Evolutionary conservation across 2,888 invertebrate genomes (phyloP), one percentile per base, ranked within the genome.

Genomic region (Cheilosia scutellata): DNA sequence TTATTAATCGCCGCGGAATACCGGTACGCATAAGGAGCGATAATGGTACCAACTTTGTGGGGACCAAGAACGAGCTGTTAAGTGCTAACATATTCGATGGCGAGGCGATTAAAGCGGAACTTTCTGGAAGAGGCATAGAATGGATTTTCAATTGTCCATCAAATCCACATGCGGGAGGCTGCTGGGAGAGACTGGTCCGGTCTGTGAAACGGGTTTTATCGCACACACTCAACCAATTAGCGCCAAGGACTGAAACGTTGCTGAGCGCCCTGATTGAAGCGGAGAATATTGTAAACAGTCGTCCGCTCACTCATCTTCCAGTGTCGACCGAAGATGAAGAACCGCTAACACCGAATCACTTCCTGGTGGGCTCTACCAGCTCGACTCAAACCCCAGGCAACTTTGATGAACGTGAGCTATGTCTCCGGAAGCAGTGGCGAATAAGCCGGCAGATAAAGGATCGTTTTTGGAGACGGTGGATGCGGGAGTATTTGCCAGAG

Each of bases 31-130:
- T 80, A 31, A 55, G 44, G 31, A 71, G 76, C 7, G 72, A 80
- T n/a, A 87, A 87, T 25, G 79, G 71, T 5, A 82, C 82, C 9
- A 86, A 82, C 57, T 82, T 87, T 44, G 27, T 87, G 40, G 82
- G 78, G 13, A 65, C 72, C 2, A 65, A 44, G 33, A 65, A 51
- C 33, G 58, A 58, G 58, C 31, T 55, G 31, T 13, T 31, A 29
- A 55, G n/a, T 29, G 62, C 29, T 6, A 29, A 62, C 2, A 44
- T 62, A 0, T 62, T 44, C 11, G 62, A 42, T 5, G 20, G 16
- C 16, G 62, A 44, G 29, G n/a, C 44, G n/a, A 55, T 55, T n/a
- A 31, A 55, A 9, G 42, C 31, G n/a, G 62, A 62, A 44, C 29
- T 44, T 6, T 13, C 44, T 25, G 11, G 16, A 11, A 44, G 62